phyloP scores from a whole-genome alignment of 2,888 invertebrate genomes.

The Ditula angustiorana region DNA sequence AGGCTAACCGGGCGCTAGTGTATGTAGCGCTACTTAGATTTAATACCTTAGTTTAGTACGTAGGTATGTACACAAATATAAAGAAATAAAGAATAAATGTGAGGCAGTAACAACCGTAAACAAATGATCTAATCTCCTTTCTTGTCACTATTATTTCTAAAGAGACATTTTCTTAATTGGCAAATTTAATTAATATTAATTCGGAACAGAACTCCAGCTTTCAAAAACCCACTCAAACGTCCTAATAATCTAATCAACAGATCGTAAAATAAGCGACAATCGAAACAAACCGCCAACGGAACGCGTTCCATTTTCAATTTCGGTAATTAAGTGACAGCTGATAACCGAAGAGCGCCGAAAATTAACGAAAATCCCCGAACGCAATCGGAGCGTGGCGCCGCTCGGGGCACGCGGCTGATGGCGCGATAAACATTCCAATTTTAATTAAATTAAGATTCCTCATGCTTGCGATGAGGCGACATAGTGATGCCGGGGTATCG shows the following conservation, averaged over 20 bases:
- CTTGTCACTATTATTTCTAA: too few species aligned
- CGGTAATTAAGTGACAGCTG: constrained; percentile 78
- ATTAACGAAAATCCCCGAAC: constrained; percentile 57
- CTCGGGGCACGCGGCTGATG: constrained; percentile 70
- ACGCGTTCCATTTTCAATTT: constrained; percentile 69
- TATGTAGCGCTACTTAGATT: too few species aligned
- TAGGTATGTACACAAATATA: too few species aligned
- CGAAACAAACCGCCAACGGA: constrained; percentile 46
- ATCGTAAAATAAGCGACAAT: constrained; percentile 43
- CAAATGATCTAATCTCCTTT: too few species aligned
- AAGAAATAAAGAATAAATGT: too few species aligned
- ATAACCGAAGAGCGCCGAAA: constrained; percentile 63
- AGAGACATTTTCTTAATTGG: too few species aligned
- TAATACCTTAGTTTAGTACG: too few species aligned
- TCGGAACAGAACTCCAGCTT: not conserved
- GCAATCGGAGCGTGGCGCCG: constrained; percentile 75
- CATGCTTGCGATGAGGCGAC: not conserved
- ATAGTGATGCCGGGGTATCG: constrained; percentile 18
- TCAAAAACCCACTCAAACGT: constrained; percentile 2
- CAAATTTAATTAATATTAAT: not conserved
- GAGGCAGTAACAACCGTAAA: too few species aligned
- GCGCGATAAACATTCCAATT: constrained; percentile 71
- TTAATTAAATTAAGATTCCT: constrained; percentile 83
- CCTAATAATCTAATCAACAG: constrained; percentile 11
- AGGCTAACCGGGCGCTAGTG: too few species aligned